A percentile compares a stretch with the other conserved stretches of the same genome.
These are phyloP conservation scores for Pogonocherus hispidulus DNA, from an alignment of 2,888 invertebrate genomes.

Conservation along the genomic window DNA sequence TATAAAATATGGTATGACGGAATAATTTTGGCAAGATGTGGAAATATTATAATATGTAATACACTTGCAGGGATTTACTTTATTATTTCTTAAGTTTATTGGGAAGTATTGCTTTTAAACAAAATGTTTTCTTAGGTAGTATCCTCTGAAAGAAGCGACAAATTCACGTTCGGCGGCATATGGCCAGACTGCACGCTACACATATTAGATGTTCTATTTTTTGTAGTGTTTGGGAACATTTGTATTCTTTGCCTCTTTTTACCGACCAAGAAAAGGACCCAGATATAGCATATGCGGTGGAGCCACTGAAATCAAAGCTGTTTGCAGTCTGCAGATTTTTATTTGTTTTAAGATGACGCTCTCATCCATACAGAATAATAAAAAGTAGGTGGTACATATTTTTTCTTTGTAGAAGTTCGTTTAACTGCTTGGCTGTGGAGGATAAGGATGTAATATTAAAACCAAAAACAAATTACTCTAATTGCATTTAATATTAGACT, in stretches of 20 bases:
- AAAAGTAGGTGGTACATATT: too few relatives aligned
- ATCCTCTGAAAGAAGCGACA: neutral
- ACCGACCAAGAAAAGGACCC: neutral
- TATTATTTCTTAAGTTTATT: too few relatives aligned
- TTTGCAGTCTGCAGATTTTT: neutral
- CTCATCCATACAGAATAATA: neutral
- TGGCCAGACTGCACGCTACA: constrained; percentile 26
- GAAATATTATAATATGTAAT: too few relatives aligned
- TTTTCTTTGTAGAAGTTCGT: too few relatives aligned
- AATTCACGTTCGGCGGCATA: constrained; percentile 24
- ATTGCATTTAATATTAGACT: too few relatives aligned
- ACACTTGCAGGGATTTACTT: too few relatives aligned
- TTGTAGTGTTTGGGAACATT: constrained; percentile 8
- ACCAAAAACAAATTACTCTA: too few relatives aligned
- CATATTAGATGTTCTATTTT: constrained; percentile 6
- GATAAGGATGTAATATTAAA: too few relatives aligned
- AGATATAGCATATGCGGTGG: neutral
- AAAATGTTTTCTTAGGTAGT: neutral
- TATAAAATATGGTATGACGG: too few relatives aligned
- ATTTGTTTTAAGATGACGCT: neutral
- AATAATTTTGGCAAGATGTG: too few relatives aligned
- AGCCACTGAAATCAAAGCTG: neutral
- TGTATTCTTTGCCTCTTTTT: constrained; percentile 9
- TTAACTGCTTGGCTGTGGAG: too few relatives aligned
- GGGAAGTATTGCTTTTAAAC: too few relatives aligned